Evolutionary conservation across 92 coral and sea anemone genomes (phyloP).

Genomic region (Bergia sp.): DNA sequence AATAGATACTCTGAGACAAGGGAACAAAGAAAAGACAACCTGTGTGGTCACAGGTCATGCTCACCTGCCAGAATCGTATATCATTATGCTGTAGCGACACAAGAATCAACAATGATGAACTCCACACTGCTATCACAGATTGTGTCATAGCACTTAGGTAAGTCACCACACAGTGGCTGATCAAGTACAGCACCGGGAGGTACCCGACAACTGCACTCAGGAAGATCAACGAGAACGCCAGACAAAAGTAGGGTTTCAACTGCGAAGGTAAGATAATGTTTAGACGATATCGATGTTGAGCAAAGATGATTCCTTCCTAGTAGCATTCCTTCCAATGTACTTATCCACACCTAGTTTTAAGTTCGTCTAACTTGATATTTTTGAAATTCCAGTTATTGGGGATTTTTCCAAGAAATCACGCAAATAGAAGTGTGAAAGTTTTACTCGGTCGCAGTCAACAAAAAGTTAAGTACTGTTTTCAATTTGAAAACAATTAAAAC

Average conservation of each 20-base stretch:
- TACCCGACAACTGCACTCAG: constrained; percentile 50
- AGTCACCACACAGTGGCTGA: constrained; percentile 60
- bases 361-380: too few relatives aligned
- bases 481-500: too few relatives aligned
- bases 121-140: constrained; percentile 70
- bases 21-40: background rate
- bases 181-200: constrained; percentile 61
- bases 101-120: constrained; percentile 56
- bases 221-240: constrained; percentile 61
- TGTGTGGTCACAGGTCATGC: background rate
- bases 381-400: too few relatives aligned
- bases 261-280: constrained; percentile 11
- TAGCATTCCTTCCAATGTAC: background rate
- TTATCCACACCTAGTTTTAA: too few relatives aligned
- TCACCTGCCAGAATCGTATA: constrained; percentile 73
- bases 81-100: constrained; percentile 65
- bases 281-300: background rate
- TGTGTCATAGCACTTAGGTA: constrained; percentile 62
- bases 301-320: background rate
- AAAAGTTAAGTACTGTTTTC: too few relatives aligned
- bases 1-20: too few relatives aligned
- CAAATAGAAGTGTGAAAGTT: too few relatives aligned
- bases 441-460: too few relatives aligned
- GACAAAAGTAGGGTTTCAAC: constrained; percentile 65
- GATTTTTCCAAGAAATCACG: too few relatives aligned